Conservation (phyloP, 2,888 invertebrate genomes). For the Cenopis cana region DNA sequence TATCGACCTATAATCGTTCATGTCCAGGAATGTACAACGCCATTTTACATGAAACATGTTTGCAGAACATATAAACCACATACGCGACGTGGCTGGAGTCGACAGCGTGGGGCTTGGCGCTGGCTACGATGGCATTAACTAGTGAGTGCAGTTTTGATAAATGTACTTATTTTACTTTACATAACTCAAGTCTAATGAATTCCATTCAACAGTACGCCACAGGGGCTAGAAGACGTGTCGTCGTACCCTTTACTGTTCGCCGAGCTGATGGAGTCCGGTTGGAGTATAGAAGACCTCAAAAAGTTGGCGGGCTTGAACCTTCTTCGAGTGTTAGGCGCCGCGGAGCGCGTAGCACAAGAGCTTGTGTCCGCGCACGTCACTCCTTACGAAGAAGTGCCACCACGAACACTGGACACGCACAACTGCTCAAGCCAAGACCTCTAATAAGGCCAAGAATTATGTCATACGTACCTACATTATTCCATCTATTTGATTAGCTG, state of each 20-base stretch:
- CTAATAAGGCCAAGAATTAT: constrained; percentile 53
- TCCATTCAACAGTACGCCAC: constrained; percentile 87
- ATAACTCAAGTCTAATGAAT: neutral
- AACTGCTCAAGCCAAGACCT: constrained; percentile 88
- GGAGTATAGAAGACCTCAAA: constrained; percentile 91
- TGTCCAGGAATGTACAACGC: neutral
- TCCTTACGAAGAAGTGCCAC: constrained; percentile 90
- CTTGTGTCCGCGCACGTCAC: constrained; percentile 88
- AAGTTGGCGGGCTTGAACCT: constrained; percentile 92
- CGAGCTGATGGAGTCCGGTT: constrained; percentile 91
- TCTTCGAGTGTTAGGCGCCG: constrained; percentile 88
- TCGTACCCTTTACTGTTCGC: constrained; percentile 92
- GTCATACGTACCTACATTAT: neutral
- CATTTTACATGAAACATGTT: constrained; percentile 50
- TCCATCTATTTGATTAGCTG: neutral
- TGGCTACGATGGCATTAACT: constrained; percentile 95
- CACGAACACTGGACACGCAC: constrained; percentile 84
- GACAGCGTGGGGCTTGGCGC: constrained; percentile 95
- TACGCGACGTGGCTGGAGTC: constrained; percentile 92
- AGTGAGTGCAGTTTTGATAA: constrained; percentile 86
- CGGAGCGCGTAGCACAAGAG: constrained; percentile 90
- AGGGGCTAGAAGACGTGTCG: constrained; percentile 92
- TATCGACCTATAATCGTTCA: no score
- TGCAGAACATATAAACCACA: constrained; percentile 96
- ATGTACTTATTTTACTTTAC: neutral